Evolutionary conservation across 2,797 vertebrate species (phyloP).

Genomic region (Rachycentron canadum): DNA sequence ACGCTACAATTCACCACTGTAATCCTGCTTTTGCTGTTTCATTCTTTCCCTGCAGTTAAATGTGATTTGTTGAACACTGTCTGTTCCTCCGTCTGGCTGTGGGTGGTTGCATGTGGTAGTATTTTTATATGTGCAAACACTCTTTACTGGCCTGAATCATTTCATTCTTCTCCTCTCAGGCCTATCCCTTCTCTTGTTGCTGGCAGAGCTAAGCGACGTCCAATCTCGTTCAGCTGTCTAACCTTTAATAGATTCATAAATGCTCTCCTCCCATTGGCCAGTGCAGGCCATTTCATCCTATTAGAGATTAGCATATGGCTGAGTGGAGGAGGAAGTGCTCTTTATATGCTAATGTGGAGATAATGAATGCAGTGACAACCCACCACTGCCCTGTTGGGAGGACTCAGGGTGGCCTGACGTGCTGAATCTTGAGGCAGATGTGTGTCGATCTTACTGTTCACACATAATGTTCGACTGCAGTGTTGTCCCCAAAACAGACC

Average conservation of each 20-base stretch:
- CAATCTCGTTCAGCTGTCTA: constrained; percentile 66
- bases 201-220: constrained; percentile 51
- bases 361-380: constrained; percentile 74
- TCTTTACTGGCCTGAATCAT: constrained; percentile 29
- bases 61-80: constrained; percentile 62
- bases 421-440: constrained; percentile 54
- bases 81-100: constrained; percentile 14
- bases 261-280: constrained; percentile 71
- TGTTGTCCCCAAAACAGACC: constrained; percentile 13
- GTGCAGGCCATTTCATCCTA: constrained; percentile 75
- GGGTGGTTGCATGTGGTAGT: constrained; percentile 36
- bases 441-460: constrained; percentile 47
- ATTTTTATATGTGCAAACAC: constrained; percentile 43
- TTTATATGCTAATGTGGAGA: constrained; percentile 83
- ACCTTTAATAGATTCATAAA: constrained; percentile 79
- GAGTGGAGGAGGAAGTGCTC: constrained; percentile 81
- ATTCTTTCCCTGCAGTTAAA: constrained; percentile 63
- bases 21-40: constrained; percentile 71
- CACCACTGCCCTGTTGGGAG: constrained; percentile 59
- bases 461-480: not conserved
- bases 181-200: constrained; percentile 14
- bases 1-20: constrained; percentile 49
- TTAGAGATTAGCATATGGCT: constrained; percentile 80
- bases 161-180: constrained; percentile 26
- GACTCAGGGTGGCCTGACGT: constrained; percentile 53